Conservation (phyloP, 1,140 invertebrate species). For the Drosophila aff. region DNA sequence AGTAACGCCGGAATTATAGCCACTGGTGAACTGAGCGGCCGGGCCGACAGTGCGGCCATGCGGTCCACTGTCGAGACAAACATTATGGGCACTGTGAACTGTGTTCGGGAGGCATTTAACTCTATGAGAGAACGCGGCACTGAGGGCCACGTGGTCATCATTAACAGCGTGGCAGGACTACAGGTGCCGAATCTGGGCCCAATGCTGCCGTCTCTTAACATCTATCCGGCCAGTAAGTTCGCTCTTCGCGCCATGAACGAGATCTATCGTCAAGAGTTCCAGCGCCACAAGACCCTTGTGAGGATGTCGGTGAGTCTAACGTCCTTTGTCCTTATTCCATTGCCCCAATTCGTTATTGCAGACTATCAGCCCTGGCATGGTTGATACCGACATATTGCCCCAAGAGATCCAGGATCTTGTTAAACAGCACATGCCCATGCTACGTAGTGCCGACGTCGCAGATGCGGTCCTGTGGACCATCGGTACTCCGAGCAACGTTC, state of each 20-base stretch:
- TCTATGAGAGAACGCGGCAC: conserved; percentile 88
- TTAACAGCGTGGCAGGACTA: conserved; percentile 80
- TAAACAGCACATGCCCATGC: conserved; percentile 70
- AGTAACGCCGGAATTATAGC: conserved; percentile 90
- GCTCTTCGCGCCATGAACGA: conserved; percentile 87
- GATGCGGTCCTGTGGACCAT: conserved; percentile 88
- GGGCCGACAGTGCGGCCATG: conserved; percentile 79
- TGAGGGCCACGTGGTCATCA: conserved; percentile 88
- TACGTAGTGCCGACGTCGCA: conserved; percentile 86
- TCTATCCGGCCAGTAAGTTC: conserved; percentile 88
- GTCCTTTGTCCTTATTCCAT: not conserved
- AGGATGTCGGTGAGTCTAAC: conserved; percentile 88
- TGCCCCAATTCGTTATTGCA: conserved; percentile 57
- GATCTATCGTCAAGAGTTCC: conserved; percentile 86
- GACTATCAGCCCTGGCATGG: conserved; percentile 88
- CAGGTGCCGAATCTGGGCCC: conserved; percentile 79
- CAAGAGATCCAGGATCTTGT: conserved; percentile 61
- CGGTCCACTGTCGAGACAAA: conserved; percentile 88
- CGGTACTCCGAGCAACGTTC: conserved; percentile 87
- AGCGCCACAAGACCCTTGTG: conserved; percentile 77
- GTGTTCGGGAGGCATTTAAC: conserved; percentile 88
- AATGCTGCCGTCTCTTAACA: conserved; percentile 83
- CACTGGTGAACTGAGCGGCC: conserved; percentile 86
- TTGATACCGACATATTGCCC: conserved; percentile 86
- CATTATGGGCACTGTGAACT: conserved; percentile 88